Evolutionary conservation across 1,140 invertebrate genomes (phyloP).

Genomic region (Onthophagus taurus): DNA sequence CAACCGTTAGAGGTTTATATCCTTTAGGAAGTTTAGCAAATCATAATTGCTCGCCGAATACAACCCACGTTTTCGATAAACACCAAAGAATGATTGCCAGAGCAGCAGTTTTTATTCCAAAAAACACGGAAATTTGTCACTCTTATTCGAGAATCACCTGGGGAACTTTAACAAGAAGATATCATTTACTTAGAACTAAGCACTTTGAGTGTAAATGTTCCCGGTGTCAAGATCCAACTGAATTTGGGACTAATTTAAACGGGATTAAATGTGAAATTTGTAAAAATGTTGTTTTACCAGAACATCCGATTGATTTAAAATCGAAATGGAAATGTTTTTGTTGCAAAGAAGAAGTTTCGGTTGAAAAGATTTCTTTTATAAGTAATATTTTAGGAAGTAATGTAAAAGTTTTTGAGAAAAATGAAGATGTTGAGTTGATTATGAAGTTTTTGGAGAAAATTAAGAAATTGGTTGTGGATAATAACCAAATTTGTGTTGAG

Average conservation of each 20-base stretch:
- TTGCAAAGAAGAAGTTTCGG: constrained; percentile 38
- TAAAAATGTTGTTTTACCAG: constrained; percentile 37
- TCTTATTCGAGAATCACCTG: constrained; percentile 64
- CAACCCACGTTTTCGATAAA: constrained; percentile 52
- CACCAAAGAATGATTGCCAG: constrained; percentile 51
- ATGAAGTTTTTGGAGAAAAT: constrained; percentile 41
- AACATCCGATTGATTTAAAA: constrained; percentile 38
- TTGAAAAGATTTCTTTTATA: constrained; percentile 37
- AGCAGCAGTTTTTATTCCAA: constrained; percentile 51
- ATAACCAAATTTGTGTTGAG: constrained; percentile 44
- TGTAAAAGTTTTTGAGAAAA: constrained; percentile 37
- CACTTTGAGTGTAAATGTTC: constrained; percentile 62
- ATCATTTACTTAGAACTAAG: constrained; percentile 60
- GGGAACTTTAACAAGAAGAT: constrained; percentile 56
- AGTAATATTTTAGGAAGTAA: constrained; percentile 40
- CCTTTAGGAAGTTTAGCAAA: constrained; percentile 66
- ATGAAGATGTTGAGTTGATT: constrained; percentile 36
- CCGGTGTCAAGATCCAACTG: constrained; percentile 63
- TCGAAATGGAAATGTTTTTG: constrained; percentile 42
- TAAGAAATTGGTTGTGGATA: constrained; percentile 39
- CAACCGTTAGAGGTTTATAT: constrained; percentile 58
- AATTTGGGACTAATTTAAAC: constrained; percentile 34
- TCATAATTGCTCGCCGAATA: constrained; percentile 67
- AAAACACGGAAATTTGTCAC: constrained; percentile 59
- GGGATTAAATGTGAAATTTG: constrained; percentile 42